A percentile compares a stretch with the other conserved stretches of the same genome.
These are phyloP conservation scores for Erethizon dorsatum DNA, from an alignment of 2,797 vertebrate species.

Conservation along the genomic window DNA sequence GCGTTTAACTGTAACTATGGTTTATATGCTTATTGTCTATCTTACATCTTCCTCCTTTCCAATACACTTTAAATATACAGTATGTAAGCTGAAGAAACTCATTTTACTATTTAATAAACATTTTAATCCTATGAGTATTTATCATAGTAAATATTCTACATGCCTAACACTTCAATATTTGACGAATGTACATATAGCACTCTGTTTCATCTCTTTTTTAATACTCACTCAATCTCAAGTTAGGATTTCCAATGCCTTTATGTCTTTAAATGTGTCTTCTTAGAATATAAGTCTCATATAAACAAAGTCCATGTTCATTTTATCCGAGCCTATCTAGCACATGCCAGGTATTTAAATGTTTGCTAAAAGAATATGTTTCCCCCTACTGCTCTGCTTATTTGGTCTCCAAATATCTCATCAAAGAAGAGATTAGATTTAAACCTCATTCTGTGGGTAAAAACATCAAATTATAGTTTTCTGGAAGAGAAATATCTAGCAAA, in stretches of 20 bases:
- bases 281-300: conserved; percentile 39
- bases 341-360: conserved; percentile 25
- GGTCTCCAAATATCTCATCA: conserved; percentile 42
- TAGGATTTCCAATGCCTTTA: conserved; percentile 26
- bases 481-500: conserved; percentile 25
- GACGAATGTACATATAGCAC: neutral
- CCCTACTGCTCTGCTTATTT: conserved; percentile 39
- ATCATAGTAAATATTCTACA: neutral
- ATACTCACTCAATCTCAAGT: neutral
- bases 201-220: conserved; percentile 36
- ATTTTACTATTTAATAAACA: neutral
- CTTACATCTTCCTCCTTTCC: neutral
- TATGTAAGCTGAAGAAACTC: neutral
- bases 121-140: neutral
- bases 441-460: neutral
- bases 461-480: conserved; percentile 54
- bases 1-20: neutral
- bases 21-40: neutral
- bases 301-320: conserved; percentile 22
- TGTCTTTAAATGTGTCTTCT: conserved; percentile 49
- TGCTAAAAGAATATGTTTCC: neutral
- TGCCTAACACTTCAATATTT: neutral
- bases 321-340: neutral
- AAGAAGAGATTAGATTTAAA: conserved; percentile 32
- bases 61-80: conserved; percentile 28